A percentile compares a stretch with the other conserved stretches of the same genome.
These are phyloP conservation scores for Endotricha flammealis DNA, from an alignment of 2,888 invertebrate species.

Conservation along the genomic window DNA sequence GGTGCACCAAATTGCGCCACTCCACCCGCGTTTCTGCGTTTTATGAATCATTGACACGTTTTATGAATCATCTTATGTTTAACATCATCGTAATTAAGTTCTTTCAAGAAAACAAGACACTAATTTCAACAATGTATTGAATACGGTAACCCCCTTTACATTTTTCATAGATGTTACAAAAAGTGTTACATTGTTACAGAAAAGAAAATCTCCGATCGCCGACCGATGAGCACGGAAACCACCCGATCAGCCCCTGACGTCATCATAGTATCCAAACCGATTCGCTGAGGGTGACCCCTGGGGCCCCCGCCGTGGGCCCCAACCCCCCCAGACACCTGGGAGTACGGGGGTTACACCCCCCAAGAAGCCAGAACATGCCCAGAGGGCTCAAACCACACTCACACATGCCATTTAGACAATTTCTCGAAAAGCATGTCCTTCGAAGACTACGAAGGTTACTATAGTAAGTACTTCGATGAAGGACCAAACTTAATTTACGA, in stretches of 20 bases:
- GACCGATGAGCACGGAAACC: constrained; percentile 89
- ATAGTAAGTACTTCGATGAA: constrained; percentile 62
- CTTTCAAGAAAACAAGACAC: too few relatives aligned
- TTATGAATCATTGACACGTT: too few relatives aligned
- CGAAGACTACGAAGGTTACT: constrained; percentile 56
- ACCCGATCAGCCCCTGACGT: constrained; percentile 94
- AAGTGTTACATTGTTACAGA: constrained; percentile 44
- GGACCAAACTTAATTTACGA: constrained; percentile 57
- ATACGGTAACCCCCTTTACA: too few relatives aligned
- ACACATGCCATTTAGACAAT: constrained; percentile 35
- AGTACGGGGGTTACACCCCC: constrained; percentile 32
- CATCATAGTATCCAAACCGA: constrained; percentile 82
- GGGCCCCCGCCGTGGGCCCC: constrained; percentile 73
- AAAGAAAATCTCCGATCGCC: constrained; percentile 65
- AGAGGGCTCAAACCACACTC: constrained; percentile 50
- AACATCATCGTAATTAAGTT: too few relatives aligned
- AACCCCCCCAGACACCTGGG: constrained; percentile 54
- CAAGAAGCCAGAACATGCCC: constrained; percentile 50
- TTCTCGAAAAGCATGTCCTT: constrained; percentile 54
- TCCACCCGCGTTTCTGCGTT: too few relatives aligned
- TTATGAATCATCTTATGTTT: too few relatives aligned
- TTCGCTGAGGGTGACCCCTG: constrained; percentile 74
- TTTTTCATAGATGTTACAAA: too few relatives aligned
- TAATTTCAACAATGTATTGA: too few relatives aligned
- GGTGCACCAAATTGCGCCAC: too few relatives aligned